Evolutionary conservation across 2,888 invertebrate genomes (phyloP).

Genomic region (Troides helena): DNA sequence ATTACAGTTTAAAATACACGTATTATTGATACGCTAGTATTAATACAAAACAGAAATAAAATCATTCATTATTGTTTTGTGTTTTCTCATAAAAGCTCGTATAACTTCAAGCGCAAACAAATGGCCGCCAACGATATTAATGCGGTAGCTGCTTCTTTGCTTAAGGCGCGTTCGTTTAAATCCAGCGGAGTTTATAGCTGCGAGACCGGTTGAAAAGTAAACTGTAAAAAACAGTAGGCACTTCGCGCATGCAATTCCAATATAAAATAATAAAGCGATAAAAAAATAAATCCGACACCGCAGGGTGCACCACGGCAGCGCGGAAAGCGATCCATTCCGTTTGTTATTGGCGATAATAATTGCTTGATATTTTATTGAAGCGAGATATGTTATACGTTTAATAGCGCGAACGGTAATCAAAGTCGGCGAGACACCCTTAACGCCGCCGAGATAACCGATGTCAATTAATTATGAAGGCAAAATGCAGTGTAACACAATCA

Average conservation of each 20-base stretch:
- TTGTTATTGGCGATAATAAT: slow-evolving; percentile 51
- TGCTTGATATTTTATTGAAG: slow-evolving; percentile 52
- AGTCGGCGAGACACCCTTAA: slow-evolving; percentile 49
- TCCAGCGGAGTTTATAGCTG: slow-evolving; percentile 60
- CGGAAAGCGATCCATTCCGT: slow-evolving; percentile 50
- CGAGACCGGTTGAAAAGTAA: slow-evolving; percentile 64
- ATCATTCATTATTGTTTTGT: slow-evolving; percentile 28
- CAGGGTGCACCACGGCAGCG: slow-evolving; percentile 49
- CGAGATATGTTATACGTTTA: slow-evolving; percentile 50
- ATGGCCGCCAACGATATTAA: slow-evolving; percentile 62
- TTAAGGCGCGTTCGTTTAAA: slow-evolving; percentile 59
- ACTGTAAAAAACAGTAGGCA: slow-evolving; percentile 67
- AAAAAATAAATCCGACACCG: slow-evolving; percentile 56
- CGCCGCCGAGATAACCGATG: slow-evolving; percentile 63
- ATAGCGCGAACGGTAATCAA: slow-evolving; percentile 49
- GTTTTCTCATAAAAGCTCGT: slow-evolving; percentile 41
- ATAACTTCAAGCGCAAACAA: slow-evolving; percentile 57
- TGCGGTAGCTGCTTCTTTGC: slow-evolving; percentile 55
- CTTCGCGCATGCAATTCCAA: slow-evolving; percentile 64
- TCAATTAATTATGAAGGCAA: slow-evolving; percentile 76
- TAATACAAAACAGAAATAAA: slow-evolving; percentile 39
- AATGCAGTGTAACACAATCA: slow-evolving; percentile 77
- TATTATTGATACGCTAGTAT: slow-evolving; percentile 17
- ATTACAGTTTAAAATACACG: slow-evolving; percentile 52
- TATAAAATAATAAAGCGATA: slow-evolving; percentile 69